phyloP scores from a whole-genome alignment of 2,113 vertebrate species.

The Lepidothrix coronata region DNA sequence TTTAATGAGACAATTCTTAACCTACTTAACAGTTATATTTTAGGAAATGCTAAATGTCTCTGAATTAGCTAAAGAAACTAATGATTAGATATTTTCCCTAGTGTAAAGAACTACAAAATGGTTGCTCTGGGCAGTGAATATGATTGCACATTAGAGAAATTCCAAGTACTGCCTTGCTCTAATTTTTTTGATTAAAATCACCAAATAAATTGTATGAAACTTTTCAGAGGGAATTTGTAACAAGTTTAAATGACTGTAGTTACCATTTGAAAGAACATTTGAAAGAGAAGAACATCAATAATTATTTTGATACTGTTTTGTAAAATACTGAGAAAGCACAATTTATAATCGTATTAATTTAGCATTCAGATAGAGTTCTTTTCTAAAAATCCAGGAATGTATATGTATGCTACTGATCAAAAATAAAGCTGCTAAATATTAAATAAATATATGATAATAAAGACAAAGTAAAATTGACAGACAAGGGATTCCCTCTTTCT shows the following conservation, averaged over 20 bases:
- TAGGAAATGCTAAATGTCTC: background rate
- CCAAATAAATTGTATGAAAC: background rate
- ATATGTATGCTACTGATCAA: background rate
- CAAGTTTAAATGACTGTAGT: background rate
- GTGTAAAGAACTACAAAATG: slow-evolving; percentile 29
- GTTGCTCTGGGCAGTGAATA: slow-evolving; percentile 40
- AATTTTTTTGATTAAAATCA: background rate
- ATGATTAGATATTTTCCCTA: slow-evolving; percentile 32
- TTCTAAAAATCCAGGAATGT: background rate
- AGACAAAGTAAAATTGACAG: background rate
- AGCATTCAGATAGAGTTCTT: background rate
- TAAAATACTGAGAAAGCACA: background rate
- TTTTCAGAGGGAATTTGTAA: background rate
- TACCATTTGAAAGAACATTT: background rate
- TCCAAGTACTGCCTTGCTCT: background rate
- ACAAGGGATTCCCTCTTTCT: background rate
- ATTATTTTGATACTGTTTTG: background rate
- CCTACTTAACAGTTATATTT: slow-evolving; percentile 26
- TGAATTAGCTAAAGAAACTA: slow-evolving; percentile 30
- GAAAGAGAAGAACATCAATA: background rate
- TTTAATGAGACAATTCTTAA: background rate
- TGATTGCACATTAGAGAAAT: background rate
- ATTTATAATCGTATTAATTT: background rate
- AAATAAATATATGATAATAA: background rate
- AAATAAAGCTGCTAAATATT: background rate